Conservation (phyloP, 1,140 invertebrate genomes). For the Drosophila funebris region DNA sequence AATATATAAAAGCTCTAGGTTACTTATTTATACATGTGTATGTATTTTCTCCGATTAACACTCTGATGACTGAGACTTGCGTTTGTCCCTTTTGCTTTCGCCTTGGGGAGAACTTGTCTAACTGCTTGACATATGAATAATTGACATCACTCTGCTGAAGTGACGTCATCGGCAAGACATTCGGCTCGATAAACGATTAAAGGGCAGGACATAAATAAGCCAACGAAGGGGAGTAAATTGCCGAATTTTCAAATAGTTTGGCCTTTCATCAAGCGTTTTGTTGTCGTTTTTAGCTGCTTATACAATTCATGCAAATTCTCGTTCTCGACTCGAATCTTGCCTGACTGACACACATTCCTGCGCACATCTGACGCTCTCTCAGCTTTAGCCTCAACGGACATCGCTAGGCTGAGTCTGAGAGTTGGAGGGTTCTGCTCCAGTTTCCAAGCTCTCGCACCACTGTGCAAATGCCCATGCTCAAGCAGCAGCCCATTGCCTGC, state of each 20-base stretch:
- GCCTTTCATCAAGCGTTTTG: constrained; percentile 55
- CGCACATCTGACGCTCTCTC: constrained; percentile 31
- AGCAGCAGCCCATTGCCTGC: constrained; percentile 44
- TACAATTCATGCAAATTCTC: constrained; percentile 73
- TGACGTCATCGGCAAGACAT: constrained; percentile 59
- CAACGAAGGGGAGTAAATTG: constrained; percentile 12
- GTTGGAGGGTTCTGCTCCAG: constrained; percentile 56
- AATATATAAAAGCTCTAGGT: constrained; percentile 4
- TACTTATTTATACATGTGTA: not conserved
- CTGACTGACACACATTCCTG: constrained; percentile 60
- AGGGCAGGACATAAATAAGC: not conserved
- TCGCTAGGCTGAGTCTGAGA: constrained; percentile 9
- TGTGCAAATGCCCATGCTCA: constrained; percentile 8
- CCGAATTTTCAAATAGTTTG: constrained; percentile 36
- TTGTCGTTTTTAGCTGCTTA: constrained; percentile 57
- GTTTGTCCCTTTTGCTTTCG: constrained; percentile 23
- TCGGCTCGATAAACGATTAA: constrained; percentile 63
- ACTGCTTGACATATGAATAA: constrained; percentile 51
- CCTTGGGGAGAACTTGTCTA: constrained; percentile 23
- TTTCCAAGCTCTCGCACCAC: constrained; percentile 64
- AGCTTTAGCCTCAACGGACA: constrained; percentile 8
- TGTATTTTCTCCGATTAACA: constrained; percentile 32
- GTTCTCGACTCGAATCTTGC: constrained; percentile 33
- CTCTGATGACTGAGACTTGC: constrained; percentile 15
- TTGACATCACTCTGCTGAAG: constrained; percentile 49